Evolutionary conservation across 2,888 invertebrate genomes (phyloP).

Genomic region (Tipula confusa): DNA sequence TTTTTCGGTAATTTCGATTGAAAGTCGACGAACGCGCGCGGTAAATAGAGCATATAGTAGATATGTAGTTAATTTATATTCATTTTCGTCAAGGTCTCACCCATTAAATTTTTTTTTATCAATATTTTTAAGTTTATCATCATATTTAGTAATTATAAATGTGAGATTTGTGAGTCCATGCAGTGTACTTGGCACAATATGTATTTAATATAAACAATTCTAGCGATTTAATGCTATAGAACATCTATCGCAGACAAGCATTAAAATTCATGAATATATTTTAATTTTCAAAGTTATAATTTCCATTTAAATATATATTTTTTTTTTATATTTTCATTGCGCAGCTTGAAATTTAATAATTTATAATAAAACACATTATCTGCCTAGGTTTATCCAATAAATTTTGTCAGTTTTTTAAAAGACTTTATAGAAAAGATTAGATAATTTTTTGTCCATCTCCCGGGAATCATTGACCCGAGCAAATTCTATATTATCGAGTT

Average conservation of each 20-base stretch:
- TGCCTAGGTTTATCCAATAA: background rate
- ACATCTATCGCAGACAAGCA: background rate
- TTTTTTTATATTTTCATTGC: background rate
- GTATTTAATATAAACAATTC: background rate
- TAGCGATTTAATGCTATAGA: background rate
- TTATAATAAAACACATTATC: background rate
- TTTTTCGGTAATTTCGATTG: background rate
- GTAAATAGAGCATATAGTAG: background rate
- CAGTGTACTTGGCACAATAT: background rate
- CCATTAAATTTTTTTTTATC: background rate
- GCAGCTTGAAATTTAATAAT: conserved; percentile 25
- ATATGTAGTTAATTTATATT: background rate
- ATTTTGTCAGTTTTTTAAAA: background rate
- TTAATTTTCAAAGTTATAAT: conserved; percentile 16
- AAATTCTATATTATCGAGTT: background rate
- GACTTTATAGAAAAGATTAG: background rate
- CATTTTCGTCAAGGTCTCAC: background rate
- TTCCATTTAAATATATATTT: background rate
- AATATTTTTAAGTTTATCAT: background rate
- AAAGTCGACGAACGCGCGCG: background rate
- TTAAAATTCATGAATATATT: conserved; percentile 25
- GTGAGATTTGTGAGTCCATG: background rate
- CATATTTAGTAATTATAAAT: background rate
- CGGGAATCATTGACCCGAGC: background rate
- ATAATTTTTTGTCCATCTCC: background rate